Evolutionary conservation across 1,140 invertebrate species (phyloP).

Genomic region (Caenorhabditis briggsae): DNA sequence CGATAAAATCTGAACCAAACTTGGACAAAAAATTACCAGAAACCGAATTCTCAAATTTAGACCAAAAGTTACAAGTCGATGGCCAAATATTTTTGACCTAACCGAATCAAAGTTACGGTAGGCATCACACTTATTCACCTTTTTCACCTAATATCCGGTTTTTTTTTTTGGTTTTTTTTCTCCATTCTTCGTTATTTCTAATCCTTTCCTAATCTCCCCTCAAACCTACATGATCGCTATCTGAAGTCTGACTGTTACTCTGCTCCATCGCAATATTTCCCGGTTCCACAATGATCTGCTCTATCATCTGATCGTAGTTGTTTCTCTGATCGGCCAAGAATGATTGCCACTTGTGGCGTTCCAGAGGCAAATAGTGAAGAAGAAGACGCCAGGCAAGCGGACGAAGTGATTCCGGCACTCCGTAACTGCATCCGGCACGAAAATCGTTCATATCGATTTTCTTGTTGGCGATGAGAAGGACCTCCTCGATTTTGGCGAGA

Average conservation of each 20-base stretch:
- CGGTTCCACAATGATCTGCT: conserved; percentile 69
- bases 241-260: background rate
- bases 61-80: too few relatives aligned
- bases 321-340: conserved; percentile 64
- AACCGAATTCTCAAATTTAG: too few relatives aligned
- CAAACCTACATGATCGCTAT: conserved; percentile 69
- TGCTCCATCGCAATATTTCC: conserved; percentile 41
- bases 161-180: background rate
- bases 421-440: conserved; percentile 69
- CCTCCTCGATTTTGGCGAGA: conserved; percentile 69
- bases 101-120: too few relatives aligned
- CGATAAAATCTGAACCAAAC: too few relatives aligned
- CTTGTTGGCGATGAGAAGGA: conserved; percentile 72
- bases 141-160: background rate
- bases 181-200: too few relatives aligned
- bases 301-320: conserved; percentile 70
- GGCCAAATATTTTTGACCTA: too few relatives aligned
- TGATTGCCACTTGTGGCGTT: conserved; percentile 68
- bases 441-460: conserved; percentile 70
- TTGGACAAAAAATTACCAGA: too few relatives aligned
- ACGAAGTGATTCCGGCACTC: conserved; percentile 72
- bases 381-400: conserved; percentile 74
- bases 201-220: background rate
- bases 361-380: conserved; percentile 69
- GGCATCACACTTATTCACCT: background rate